These are phyloP conservation scores for Carabus problematicus DNA, from an alignment of 2,888 invertebrate species.

Conservation along the genomic window DNA sequence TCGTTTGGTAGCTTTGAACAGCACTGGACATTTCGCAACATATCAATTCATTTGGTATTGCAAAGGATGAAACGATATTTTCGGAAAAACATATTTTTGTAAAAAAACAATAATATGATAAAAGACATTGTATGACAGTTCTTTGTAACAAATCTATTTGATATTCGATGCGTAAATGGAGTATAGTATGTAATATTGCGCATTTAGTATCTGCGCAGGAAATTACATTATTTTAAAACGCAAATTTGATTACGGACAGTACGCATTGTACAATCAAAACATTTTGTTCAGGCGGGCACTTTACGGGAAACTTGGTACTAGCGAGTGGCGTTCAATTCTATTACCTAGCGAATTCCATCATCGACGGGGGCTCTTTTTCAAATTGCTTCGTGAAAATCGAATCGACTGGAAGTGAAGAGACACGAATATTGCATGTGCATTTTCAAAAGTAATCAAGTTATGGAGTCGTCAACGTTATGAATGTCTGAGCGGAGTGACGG, in stretches of 20 bases:
- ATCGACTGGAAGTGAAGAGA: not conserved
- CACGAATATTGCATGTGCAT: constrained; percentile 19
- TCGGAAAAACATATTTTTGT: too few relatives aligned
- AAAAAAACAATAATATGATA: not conserved
- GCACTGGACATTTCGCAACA: not conserved
- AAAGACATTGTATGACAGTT: not conserved
- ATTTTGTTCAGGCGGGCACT: not conserved
- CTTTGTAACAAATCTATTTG: not conserved
- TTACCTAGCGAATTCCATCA: constrained; percentile 8
- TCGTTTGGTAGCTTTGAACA: too few relatives aligned
- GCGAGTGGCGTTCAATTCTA: constrained; percentile 1
- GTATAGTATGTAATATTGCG: too few relatives aligned
- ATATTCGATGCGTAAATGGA: not conserved
- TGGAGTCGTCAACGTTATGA: constrained; percentile 20
- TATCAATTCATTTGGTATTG: not conserved
- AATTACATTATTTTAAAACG: too few relatives aligned
- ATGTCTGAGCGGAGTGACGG: constrained; percentile 18
- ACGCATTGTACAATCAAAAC: too few relatives aligned
- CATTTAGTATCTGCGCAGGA: too few relatives aligned
- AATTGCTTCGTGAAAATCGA: constrained; percentile 9
- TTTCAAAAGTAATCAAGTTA: constrained; percentile 21
- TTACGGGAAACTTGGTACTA: not conserved
- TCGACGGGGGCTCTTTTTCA: constrained; percentile 6
- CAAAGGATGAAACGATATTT: not conserved
- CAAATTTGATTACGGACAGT: too few relatives aligned